Conservation (phyloP, 2,888 invertebrate genomes). For the Athrips mouffetella region DNA sequence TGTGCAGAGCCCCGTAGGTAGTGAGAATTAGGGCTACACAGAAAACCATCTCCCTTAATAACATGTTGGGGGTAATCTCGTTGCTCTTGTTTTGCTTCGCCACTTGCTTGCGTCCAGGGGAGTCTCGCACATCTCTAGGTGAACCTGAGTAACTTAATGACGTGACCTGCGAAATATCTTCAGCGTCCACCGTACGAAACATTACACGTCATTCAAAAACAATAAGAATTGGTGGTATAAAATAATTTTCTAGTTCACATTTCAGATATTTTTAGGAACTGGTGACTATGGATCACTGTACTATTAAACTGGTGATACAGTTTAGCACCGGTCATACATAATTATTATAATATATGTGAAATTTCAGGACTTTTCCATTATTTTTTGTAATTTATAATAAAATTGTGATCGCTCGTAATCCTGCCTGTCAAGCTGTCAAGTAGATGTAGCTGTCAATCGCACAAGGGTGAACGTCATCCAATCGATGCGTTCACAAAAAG, state of each 20-base stretch:
- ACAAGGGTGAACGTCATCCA: constrained; percentile 5
- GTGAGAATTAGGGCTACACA: constrained; percentile 81
- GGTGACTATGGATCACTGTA: constrained; percentile 25
- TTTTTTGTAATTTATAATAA: neutral
- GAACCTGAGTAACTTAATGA: constrained; percentile 54
- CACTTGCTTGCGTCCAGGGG: constrained; percentile 51
- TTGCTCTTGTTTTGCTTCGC: constrained; percentile 54
- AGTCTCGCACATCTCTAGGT: constrained; percentile 64
- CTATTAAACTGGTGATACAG: constrained; percentile 24
- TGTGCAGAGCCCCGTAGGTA: constrained; percentile 84
- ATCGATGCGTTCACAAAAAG: constrained; percentile 1
- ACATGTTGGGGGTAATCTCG: constrained; percentile 72
- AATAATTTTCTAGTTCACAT: constrained; percentile 46
- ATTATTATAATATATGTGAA: constrained; percentile 26
- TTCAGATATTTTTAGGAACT: constrained; percentile 32
- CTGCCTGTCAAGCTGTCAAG: neutral
- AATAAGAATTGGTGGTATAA: constrained; percentile 40
- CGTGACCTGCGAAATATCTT: constrained; percentile 70
- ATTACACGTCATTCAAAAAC: constrained; percentile 77
- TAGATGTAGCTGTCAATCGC: neutral
- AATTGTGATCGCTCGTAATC: neutral
- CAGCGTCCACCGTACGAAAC: constrained; percentile 73
- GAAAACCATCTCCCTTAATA: constrained; percentile 82
- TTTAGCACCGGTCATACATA: constrained; percentile 48
- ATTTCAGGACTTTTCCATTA: neutral